Base-by-base conservation (phyloP, 2,797 vertebrate species). In the Amblyopsis hoosieri region DNA sequence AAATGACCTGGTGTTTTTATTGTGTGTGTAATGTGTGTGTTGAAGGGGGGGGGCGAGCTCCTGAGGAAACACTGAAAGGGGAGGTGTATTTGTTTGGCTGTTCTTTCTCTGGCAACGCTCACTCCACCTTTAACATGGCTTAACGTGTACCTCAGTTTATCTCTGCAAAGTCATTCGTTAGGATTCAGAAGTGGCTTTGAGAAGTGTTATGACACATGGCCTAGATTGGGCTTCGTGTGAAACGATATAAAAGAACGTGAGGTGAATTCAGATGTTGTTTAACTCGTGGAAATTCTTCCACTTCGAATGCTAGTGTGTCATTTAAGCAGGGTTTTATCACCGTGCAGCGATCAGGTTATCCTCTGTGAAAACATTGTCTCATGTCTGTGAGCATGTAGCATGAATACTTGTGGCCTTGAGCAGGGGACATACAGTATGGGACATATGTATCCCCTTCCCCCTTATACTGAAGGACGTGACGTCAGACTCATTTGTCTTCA, bases 211-310 rank as follows among this genome's bases (percentile, higher is more conserved):
- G 62, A 64, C 61, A 60, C 57, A 31, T 47, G 64, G 79, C 17
- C 12, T 81, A 78, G 66, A 84, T 73, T 84, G 68, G 61, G 45
- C 79, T 71, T 83, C 61, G 45, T 67, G 12, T 1, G n/a, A n/a
- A 37, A 37, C 14, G 9, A 69, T 60, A 55, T 7, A 23, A 55
- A 56, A 64, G 64, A 60, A 46, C 48, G 37, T 14, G 37, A 67
- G 78, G 58, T 60, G 62, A 61, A 45, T 33, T 67, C 54, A 66
- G 59, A 71, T 79, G 66, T 61, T 73, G 83, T 64, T 71, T 45
- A 72, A 58, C 73, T 77, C 47, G 65, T 76, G 64, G 63, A 69
- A 76, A 79, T 80, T 69, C 67, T 67, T 57, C 67, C 57, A 23
- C 23, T 23, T 23, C 54, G 45, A 75, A 72, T 64, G 69, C 72